These are phyloP conservation scores for Drosophila cyrtoloma DNA, from an alignment of 2,888 invertebrate species.

Conservation along the genomic window DNA sequence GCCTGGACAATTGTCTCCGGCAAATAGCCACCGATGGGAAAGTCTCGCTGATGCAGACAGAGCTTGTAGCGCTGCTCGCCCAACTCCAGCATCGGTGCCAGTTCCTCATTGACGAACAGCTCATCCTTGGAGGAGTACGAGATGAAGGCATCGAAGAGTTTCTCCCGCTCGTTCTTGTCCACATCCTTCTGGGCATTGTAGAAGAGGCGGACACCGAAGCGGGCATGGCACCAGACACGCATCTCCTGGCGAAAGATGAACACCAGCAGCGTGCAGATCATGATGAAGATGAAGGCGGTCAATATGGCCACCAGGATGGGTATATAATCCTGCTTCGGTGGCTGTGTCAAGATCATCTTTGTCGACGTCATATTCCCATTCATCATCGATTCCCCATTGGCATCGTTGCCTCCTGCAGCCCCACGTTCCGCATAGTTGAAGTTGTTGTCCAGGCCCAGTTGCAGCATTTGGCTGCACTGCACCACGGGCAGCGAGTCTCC, in stretches of 20 bases:
- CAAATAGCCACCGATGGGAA: conserved; percentile 94
- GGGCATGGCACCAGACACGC: conserved; percentile 94
- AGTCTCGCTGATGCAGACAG: conserved; percentile 96
- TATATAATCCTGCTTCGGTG: conserved; percentile 91
- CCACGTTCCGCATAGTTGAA: conserved; percentile 58
- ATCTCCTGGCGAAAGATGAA: conserved; percentile 94
- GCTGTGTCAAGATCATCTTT: conserved; percentile 84
- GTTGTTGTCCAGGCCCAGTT: conserved; percentile 64
- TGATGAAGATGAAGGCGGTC: conserved; percentile 91
- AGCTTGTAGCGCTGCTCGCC: conserved; percentile 93
- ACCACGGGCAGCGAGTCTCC: conserved; percentile 72
- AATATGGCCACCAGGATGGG: conserved; percentile 92
- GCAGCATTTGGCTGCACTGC: conserved; percentile 76
- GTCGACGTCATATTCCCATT: conserved; percentile 90
- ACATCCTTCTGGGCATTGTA: conserved; percentile 90
- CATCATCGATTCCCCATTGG: conserved; percentile 37
- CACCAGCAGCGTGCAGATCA: conserved; percentile 90
- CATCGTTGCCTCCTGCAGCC: conserved; percentile 29
- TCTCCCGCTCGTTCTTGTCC: conserved; percentile 93
- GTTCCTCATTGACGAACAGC: conserved; percentile 94
- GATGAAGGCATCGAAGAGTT: conserved; percentile 97
- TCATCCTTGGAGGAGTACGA: conserved; percentile 98
- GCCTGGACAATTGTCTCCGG: conserved; percentile 97
- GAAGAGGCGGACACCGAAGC: conserved; percentile 93
- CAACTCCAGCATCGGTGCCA: conserved; percentile 94